phyloP scores from a whole-genome alignment of 2,113 vertebrate genomes.

The Callospermophilus lateralis region DNA sequence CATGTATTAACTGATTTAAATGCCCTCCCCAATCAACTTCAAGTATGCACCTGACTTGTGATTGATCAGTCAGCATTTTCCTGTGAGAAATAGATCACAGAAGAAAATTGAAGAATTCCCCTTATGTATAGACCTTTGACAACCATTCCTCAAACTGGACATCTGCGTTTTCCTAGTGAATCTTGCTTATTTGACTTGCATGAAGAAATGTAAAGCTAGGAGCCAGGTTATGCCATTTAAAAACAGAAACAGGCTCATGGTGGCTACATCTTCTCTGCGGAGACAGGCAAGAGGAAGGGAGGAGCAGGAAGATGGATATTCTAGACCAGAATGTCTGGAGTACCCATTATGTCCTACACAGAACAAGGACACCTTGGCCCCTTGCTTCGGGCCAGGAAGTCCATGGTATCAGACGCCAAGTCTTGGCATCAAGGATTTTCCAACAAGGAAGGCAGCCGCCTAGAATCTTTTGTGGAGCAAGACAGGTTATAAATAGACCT shows the following conservation, averaged over 20 bases:
- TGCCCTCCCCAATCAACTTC: not conserved
- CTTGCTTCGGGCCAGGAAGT: conserved; percentile 24
- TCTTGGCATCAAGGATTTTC: conserved; percentile 70
- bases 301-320: not conserved
- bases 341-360: not conserved
- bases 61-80: not conserved
- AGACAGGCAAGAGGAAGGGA: not conserved
- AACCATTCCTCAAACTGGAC: not conserved
- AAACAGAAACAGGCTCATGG: not conserved
- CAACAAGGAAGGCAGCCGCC: conserved; percentile 70
- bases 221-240: not conserved
- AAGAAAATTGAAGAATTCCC: not conserved
- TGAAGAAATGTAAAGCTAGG: not conserved
- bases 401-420: conserved; percentile 54
- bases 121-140: not conserved
- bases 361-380: conserved; percentile 18
- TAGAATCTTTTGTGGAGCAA: conserved; percentile 78
- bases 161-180: not conserved
- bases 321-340: not conserved
- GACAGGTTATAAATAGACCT: conserved; percentile 81
- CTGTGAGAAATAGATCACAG: not conserved
- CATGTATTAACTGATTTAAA: not conserved
- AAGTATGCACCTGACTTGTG: not conserved
- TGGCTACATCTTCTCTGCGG: not conserved
- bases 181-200: conserved; percentile 35